phyloP scores from a whole-genome alignment of 2,113 vertebrate genomes.

The Malurus elegans region DNA sequence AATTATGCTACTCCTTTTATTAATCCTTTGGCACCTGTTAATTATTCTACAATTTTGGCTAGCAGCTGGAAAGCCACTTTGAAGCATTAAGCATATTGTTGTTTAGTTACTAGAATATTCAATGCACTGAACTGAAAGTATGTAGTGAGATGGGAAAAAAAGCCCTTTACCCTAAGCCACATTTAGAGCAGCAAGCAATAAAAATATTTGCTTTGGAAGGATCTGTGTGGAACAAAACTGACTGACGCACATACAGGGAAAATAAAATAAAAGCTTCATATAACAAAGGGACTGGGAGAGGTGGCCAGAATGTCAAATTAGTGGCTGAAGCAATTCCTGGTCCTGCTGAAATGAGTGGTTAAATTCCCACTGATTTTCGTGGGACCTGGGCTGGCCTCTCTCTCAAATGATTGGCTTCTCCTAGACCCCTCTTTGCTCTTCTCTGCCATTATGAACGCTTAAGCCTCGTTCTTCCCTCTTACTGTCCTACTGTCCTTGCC shows the following conservation, averaged over 20 bases:
- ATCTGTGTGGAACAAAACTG: conserved; percentile 49
- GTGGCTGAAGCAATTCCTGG: not conserved
- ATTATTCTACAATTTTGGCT: conserved; percentile 56
- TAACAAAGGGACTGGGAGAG: conserved; percentile 35
- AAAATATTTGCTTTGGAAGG: conserved; percentile 69
- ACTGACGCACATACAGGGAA: conserved; percentile 46
- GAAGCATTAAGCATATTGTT: conserved; percentile 51
- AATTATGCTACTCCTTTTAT: conserved; percentile 58
- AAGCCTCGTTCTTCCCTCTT: not conserved
- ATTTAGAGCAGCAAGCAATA: conserved; percentile 60
- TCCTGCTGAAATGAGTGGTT: not conserved
- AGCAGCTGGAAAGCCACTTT: conserved; percentile 52
- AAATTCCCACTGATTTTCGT: not conserved
- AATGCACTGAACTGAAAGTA: conserved; percentile 37
- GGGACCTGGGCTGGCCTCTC: not conserved
- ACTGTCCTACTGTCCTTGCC: not conserved
- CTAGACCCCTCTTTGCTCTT: not conserved
- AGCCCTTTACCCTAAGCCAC: conserved; percentile 51
- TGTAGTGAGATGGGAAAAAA: conserved; percentile 7
- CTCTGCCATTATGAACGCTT: not conserved
- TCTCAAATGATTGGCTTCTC: not conserved
- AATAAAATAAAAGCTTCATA: conserved; percentile 42
- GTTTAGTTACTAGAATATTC: conserved; percentile 62
- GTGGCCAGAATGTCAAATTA: conserved; percentile 39
- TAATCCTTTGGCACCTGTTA: conserved; percentile 63